Evolutionary conservation across 2,888 invertebrate genomes (phyloP).

Genomic region (Alentia gelatinosa): DNA sequence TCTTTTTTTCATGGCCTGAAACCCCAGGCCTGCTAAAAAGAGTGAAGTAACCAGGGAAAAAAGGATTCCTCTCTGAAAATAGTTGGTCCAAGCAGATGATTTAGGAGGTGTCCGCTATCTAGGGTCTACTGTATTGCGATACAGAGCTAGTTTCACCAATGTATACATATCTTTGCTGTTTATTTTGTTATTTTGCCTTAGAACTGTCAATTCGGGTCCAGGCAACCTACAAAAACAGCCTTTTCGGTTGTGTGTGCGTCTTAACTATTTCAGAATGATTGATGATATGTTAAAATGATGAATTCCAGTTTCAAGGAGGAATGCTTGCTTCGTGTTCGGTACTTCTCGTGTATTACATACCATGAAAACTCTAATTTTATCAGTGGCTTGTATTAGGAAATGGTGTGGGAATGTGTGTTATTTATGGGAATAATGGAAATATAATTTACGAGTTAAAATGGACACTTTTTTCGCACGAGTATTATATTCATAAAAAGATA

Average conservation of each 20-base stretch:
- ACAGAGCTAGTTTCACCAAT: constrained; percentile 8
- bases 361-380: not conserved
- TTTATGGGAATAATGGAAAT: not conserved
- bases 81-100: not conserved
- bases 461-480: not conserved
- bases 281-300: not conserved
- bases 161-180: constrained; percentile 39
- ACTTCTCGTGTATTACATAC: not conserved
- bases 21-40: too few species aligned
- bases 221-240: not conserved
- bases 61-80: too few species aligned
- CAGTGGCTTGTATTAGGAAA: not conserved
- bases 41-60: too few species aligned
- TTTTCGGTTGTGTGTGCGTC: not conserved
- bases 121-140: not conserved
- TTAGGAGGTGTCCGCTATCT: not conserved
- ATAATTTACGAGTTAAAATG: not conserved
- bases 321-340: not conserved
- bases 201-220: not conserved
- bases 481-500: too few species aligned
- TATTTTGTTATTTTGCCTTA: not conserved
- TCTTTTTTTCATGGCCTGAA: not conserved
- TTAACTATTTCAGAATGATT: not conserved
- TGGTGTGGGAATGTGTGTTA: not conserved
- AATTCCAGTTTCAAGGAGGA: not conserved